A percentile compares a stretch with the other conserved stretches of the same genome.
These are phyloP conservation scores for Formicarius rufipectus DNA, from an alignment of 2,113 vertebrate species.

Conservation along the genomic window DNA sequence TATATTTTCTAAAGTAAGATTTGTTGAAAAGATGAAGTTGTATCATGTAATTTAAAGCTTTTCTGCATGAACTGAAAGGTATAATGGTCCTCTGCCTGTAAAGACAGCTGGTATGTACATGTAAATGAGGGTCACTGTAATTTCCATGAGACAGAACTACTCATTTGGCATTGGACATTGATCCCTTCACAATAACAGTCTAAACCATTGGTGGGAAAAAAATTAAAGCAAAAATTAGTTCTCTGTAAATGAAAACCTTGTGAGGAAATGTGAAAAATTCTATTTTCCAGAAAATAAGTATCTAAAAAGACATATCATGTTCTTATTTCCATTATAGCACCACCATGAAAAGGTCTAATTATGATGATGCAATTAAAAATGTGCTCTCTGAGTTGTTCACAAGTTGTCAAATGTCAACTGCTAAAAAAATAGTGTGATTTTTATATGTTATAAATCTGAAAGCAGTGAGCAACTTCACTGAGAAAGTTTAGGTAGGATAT, in stretches of 20 bases:
- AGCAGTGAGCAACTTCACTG: neutral
- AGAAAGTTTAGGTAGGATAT: neutral
- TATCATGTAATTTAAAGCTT: conserved; percentile 18
- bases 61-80: conserved; percentile 28
- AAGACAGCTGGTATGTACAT: conserved; percentile 37
- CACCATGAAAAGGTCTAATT: neutral
- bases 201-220: neutral
- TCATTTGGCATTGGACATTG: neutral
- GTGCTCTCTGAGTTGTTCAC: neutral
- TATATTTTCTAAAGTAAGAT: neutral
- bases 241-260: neutral
- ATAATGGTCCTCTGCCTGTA: conserved; percentile 40
- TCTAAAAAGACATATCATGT: neutral
- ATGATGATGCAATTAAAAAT: neutral
- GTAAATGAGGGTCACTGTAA: conserved; percentile 31
- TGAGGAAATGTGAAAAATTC: neutral
- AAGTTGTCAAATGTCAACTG: neutral
- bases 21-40: neutral
- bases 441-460: neutral
- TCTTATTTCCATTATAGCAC: neutral
- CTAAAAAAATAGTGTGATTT: neutral
- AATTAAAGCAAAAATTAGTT: neutral
- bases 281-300: neutral
- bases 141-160: conserved; percentile 15
- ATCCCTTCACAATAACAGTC: neutral